Evolutionary conservation across 2,888 invertebrate species (phyloP).

Genomic region (Hirtodrosophila duncani): DNA sequence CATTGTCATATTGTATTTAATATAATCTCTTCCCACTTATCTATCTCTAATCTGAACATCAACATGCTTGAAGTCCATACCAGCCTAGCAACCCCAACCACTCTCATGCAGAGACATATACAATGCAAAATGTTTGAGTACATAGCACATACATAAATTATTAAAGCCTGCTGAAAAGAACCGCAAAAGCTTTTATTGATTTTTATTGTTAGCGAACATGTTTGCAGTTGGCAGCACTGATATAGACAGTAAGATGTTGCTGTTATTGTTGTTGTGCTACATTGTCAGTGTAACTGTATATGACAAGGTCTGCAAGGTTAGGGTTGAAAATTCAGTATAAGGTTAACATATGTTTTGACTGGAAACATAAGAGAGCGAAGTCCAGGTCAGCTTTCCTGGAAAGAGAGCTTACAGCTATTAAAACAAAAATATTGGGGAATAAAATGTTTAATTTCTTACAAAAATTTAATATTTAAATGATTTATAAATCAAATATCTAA

Average conservation of each 20-base stretch:
- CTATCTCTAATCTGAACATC: no score
- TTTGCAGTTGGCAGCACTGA: slow-evolving; percentile 22
- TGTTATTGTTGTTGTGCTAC: slow-evolving; percentile 31
- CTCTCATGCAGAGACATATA: slow-evolving; percentile 5
- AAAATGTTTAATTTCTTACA: no score
- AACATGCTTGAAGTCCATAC: no score
- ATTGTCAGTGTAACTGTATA: slow-evolving; percentile 23
- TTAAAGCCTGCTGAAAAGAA: slow-evolving; percentile 45
- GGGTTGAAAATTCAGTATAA: slow-evolving; percentile 52
- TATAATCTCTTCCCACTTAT: no score
- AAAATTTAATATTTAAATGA: neutral
- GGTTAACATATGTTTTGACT: slow-evolving; percentile 53
- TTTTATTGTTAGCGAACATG: slow-evolving; percentile 17
- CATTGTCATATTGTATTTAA: no score
- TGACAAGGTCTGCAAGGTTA: slow-evolving; percentile 61
- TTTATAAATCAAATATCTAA: neutral
- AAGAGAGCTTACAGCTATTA: no score
- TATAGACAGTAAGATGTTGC: slow-evolving; percentile 19
- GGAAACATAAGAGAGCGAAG: slow-evolving; percentile 23
- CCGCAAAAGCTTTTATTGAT: slow-evolving; percentile 59
- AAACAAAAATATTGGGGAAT: no score
- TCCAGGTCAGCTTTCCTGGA: no score
- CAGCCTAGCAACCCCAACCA: slow-evolving; percentile 4
- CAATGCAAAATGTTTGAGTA: no score
- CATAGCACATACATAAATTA: slow-evolving; percentile 44